Base-by-base conservation (phyloP, 1,140 invertebrate genomes). In the Leptinotarsa undecemlineata region DNA sequence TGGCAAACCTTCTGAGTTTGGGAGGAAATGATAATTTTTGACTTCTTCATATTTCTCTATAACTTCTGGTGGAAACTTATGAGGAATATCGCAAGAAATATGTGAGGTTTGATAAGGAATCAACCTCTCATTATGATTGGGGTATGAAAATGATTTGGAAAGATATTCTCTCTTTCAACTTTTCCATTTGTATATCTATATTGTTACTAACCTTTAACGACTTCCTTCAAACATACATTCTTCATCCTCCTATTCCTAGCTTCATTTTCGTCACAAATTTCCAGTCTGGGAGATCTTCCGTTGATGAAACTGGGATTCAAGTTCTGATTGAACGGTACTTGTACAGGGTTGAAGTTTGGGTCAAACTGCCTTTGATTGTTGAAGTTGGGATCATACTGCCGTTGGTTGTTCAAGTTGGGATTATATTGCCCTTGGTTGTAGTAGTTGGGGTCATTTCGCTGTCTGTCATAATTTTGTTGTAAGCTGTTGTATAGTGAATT, bases 221-320 rank as follows among this genome's bases (percentile, higher is more conserved):
- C 71, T 66, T 79, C 79, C 66, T 82, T 82, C 47, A 78, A 68
- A 66, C 81, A 81, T 1, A 81, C 79, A 70, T 74, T 77, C 72
- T 72, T 79, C 76, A 77, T 79, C 62, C 78, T 74, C 48, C 72
- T 76, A 4, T 75, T 60, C 15, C 73, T 72, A 4, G 78, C 78
- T 23, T 79, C 78, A 51, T 79, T 76, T 20, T 77, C 76, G 48
- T 79, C 75, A 57, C 78, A 79, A 8, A 69, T 26, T 2, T 76
- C 73, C 69, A 77, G 62, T 14, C 67, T 72, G 3, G 78, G 76
- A 3, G 20, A 23, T 47, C 61, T 63, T 1, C 62, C 62, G 26
- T 20, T 64, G n/a, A 42, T 69, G 48, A 71, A 74, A 17, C 13
- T n/a, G 20, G 71, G 68, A 47, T 79, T 76, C 33, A 75, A 76